Evolutionary conservation across 37 sponge, comb jelly and placozoan species (phyloP), one percentile per base, ranked within the genome.

Genomic region (Mnemiopsis leidyi): DNA sequence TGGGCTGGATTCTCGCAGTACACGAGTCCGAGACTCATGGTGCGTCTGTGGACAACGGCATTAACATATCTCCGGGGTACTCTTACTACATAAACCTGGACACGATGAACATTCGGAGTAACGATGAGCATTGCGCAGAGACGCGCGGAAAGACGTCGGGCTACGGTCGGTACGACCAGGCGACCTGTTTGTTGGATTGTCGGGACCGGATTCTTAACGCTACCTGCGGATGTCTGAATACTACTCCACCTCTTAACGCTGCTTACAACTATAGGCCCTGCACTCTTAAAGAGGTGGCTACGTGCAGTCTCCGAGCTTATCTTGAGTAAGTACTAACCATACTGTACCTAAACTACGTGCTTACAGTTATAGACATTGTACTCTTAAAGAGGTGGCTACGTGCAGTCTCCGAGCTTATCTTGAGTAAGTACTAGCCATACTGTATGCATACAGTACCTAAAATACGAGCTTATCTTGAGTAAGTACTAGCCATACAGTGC

Each of bases 171-270:
- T 71, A 71, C 30, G 75, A 71, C 20, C 75, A 71, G 30, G 7
- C 75, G n/a, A 71, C 75, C n/a, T 71, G 75, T 71, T 28, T 71
- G 25, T 71, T 71, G 30, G 75, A 71, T 28, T 71, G 75, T 25
- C 5, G 75, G 75, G 75, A 71, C 30, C 7, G 75, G 75, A 71
- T 71, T 3, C 75, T 71, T 5, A 29, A 71, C 75, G n/a, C 3
- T 3, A 71, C 25, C 5, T 71, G 75, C n/a, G 75, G 75, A 25
- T 71, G 30, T 48, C 61, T 29, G 75, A n/a, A 29, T 25, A n/a
- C 75, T 29, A 71, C 30, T 71, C 61, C 61, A 48, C 61, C 61
- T 13, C 61, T 48, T 5, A 48, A 48, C 61, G 75, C 7, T 29
- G 75, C 3, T 13, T 71, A 29, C 30, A 71, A 71, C 75, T 71